Base-by-base conservation (phyloP, 2,797 vertebrate species). In the Astyanax mexicanus region DNA sequence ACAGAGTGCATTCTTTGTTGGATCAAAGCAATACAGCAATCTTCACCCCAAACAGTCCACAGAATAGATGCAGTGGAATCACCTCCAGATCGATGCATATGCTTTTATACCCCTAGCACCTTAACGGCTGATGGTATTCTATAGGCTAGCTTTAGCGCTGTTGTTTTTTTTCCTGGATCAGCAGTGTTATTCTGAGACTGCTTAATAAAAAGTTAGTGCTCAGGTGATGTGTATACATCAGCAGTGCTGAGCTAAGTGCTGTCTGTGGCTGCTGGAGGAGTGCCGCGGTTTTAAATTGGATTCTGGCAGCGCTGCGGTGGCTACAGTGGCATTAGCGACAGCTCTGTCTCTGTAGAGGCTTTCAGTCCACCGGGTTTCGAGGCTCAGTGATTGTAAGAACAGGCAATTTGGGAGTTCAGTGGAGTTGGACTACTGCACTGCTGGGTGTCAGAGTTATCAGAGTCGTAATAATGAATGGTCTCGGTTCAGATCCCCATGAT, bases 371-470 rank as follows among this genome's bases (percentile, higher is more conserved):
- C 40, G 61, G 61, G 40, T 51, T 77, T 68, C 37, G 57, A 71
- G 45, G 45, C 72, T 74, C 60, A 38, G 54, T 68, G 55, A 76
- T 21, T 37, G 45, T 37, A 49, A 47, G 47, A n/a, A 42, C 65
- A 60, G 17, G 58, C 60, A 75, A 72, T 69, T 57, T 62, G 52
- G 71, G n/a, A 80, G 61, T 68, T 80, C 75, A 66, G 42, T 74
- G 27, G 9, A 72, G 44, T 78, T 79, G 74, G 37, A 54, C 45
- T 60, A 61, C 72, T 49, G 62, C 58, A 66, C 45, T 25, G 40
- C 44, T 69, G 66, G 66, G 69, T 72, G 64, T 52, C 32, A 10
- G 64, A 51, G 32, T 47, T 42, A 68, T 23, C 32, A 27, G 67
- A 32, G 29, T 32, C 29, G 2, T 32, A 32, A 32, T 32, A 32